Evolutionary conservation across 2,797 vertebrate genomes (phyloP).

Genomic region (Alcedo quadribrachys): DNA sequence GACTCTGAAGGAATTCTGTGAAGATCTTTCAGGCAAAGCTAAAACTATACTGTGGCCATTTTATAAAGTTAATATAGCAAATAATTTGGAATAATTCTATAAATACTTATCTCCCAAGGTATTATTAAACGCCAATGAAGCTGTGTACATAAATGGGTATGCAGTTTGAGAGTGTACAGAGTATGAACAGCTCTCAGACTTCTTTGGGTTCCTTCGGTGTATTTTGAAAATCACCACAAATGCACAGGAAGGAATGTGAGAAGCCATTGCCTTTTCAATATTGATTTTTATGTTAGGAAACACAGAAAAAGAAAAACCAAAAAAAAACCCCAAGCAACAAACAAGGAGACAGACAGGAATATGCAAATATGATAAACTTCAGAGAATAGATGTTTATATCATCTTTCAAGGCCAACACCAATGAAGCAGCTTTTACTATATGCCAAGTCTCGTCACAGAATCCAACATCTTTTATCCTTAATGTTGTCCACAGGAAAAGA

Average conservation of each 20-base stretch:
- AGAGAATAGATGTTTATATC: background rate
- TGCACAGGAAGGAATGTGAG: background rate
- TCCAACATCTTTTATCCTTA: background rate
- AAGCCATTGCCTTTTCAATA: background rate
- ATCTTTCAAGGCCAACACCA: constrained; percentile 30
- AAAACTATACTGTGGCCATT: background rate
- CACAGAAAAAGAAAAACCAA: background rate
- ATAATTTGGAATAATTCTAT: background rate
- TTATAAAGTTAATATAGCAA: background rate
- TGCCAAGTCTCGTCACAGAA: background rate
- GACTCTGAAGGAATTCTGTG: background rate
- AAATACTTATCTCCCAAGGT: background rate
- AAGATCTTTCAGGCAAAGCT: background rate
- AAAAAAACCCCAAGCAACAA: background rate
- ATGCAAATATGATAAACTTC: background rate
- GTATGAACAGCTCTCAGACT: background rate
- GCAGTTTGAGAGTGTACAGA: background rate
- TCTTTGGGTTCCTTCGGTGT: background rate
- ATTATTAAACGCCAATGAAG: background rate
- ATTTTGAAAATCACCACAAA: background rate
- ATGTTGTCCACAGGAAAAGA: background rate
- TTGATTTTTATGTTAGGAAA: background rate
- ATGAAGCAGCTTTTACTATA: background rate
- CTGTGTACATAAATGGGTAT: background rate
- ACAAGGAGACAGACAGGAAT: background rate